Percentiles rank a stretch among this genome's conserved stretches.
phyloP scores from a whole-genome alignment of 2,888 invertebrate species.

The Drosophila antonietae region DNA sequence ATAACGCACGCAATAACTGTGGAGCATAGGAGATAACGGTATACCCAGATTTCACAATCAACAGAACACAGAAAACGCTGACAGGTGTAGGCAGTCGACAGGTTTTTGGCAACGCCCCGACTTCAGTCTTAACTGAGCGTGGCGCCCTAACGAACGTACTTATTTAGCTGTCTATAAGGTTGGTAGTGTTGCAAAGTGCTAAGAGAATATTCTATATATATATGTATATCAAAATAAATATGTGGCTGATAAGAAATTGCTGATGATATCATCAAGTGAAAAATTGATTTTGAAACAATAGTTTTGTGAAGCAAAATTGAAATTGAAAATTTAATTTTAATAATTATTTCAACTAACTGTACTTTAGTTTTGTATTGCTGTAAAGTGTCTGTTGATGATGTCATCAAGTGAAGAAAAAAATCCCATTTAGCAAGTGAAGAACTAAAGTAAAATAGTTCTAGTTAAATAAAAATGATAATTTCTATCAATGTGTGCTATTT shows the following conservation, averaged over 20 bases:
- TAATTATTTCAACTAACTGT: background rate
- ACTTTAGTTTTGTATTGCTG: background rate
- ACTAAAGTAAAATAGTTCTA: background rate
- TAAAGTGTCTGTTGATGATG: constrained; percentile 12
- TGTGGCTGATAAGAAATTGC: constrained; percentile 58
- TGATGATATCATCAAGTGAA: constrained; percentile 79
- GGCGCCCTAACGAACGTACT: constrained; percentile 75
- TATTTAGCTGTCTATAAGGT: constrained; percentile 62
- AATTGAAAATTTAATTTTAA: constrained; percentile 7
- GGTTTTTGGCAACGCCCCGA: constrained; percentile 69
- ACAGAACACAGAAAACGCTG: constrained; percentile 21
- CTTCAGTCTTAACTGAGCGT: constrained; percentile 78
- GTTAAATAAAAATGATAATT: background rate
- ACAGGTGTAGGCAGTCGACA: constrained; percentile 54
- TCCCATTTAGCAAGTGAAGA: background rate
- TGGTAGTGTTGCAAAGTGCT: constrained; percentile 52
- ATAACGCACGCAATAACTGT: constrained; percentile 31
- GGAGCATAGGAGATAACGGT: constrained; percentile 61
- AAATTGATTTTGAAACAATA: constrained; percentile 24
- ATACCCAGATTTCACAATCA: constrained; percentile 71
- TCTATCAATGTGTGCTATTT: constrained; percentile 36
- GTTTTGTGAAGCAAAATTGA: constrained; percentile 12
- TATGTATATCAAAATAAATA: background rate
- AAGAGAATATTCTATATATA: constrained; percentile 31
- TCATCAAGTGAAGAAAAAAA: constrained; percentile 6